These are phyloP conservation scores for Toxotes chatareus DNA, from an alignment of 2,113 vertebrate species.

Conservation along the genomic window DNA sequence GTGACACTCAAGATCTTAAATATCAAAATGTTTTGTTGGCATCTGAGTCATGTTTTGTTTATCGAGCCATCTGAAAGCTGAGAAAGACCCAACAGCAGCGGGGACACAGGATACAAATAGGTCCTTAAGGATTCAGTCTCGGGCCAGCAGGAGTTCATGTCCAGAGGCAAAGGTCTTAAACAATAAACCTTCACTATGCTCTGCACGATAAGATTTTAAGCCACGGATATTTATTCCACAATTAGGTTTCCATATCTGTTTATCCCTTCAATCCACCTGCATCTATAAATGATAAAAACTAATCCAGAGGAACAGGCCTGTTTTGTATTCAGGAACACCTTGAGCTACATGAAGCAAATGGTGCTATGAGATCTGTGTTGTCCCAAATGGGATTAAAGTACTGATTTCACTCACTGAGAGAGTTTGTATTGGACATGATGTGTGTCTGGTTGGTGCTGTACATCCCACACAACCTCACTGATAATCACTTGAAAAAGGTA, in stretches of 20 bases:
- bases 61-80: conserved; percentile 21
- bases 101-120: conserved; percentile 12
- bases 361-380: conserved; percentile 41
- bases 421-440: conserved; percentile 13
- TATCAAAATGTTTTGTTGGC: background rate
- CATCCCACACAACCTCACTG: conserved; percentile 1
- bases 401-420: conserved; percentile 60
- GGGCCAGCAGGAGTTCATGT: conserved; percentile 53
- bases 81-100: conserved; percentile 20
- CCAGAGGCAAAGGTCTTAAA: conserved; percentile 60
- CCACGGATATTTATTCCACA: conserved; percentile 60
- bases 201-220: conserved; percentile 61
- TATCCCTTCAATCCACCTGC: conserved; percentile 75
- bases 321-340: conserved; percentile 72
- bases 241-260: conserved; percentile 70
- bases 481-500: conserved; percentile 22
- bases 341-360: conserved; percentile 31
- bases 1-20: background rate
- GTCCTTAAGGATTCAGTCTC: conserved; percentile 31
- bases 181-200: conserved; percentile 44
- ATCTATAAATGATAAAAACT: conserved; percentile 69
- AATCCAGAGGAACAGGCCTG: conserved; percentile 67
- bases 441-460: background rate
- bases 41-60: conserved; percentile 17
- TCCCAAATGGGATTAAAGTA: conserved; percentile 59